Conservation (phyloP, 2,113 vertebrate genomes). For the Gadus macrocephalus region DNA sequence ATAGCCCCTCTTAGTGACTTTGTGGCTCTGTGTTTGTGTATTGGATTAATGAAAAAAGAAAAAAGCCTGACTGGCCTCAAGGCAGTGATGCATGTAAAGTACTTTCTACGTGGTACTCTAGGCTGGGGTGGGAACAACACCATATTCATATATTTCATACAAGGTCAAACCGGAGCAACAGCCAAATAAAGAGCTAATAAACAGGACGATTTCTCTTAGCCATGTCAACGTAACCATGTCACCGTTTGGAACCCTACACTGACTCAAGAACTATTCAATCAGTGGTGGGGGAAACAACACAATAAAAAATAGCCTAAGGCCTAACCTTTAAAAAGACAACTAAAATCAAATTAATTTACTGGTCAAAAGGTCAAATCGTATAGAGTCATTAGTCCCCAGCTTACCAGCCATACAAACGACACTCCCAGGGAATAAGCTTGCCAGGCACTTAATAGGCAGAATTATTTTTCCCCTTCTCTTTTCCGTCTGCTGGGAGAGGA, state of each 20-base stretch:
- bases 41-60: too few relatives aligned
- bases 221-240: conserved; percentile 55
- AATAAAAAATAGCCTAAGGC: conserved; percentile 56
- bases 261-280: conserved; percentile 58
- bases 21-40: conserved; percentile 41
- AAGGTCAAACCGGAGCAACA: conserved; percentile 53
- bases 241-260: conserved; percentile 59
- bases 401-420: conserved; percentile 56
- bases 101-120: conserved; percentile 15
- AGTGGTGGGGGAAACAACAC: conserved; percentile 63
- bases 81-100: conserved; percentile 35
- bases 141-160: conserved; percentile 39
- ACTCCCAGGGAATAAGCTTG: conserved; percentile 37
- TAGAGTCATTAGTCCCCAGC: conserved; percentile 58
- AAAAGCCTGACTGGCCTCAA: conserved; percentile 41
- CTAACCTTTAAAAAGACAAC: conserved; percentile 72
- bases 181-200: conserved; percentile 55
- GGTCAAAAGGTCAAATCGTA: conserved; percentile 69
- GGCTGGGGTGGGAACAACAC: conserved; percentile 25
- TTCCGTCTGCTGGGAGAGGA: conserved; percentile 50
- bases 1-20: conserved; percentile 51
- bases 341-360: conserved; percentile 68
- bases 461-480: conserved; percentile 37
- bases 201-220: conserved; percentile 52
- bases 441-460: conserved; percentile 44